Evolutionary conservation across 1,140 invertebrate genomes (phyloP), one percentile per base, ranked within the genome.

Genomic region (Sycophaga agraensis): DNA sequence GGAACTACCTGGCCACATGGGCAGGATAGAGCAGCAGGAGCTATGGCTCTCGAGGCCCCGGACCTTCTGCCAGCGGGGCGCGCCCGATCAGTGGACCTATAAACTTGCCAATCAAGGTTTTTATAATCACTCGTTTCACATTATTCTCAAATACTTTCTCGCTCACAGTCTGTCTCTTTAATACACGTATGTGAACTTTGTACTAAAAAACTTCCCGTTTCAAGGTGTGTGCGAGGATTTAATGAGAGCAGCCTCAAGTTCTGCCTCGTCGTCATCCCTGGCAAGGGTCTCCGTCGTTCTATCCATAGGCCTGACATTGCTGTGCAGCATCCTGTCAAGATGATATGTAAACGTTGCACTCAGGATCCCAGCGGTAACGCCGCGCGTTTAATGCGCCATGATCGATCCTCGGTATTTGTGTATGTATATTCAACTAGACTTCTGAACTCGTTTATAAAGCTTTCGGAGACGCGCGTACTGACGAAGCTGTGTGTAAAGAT

Each of bases 181-280:
- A n/a, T n/a, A n/a, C n/a, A n/a, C n/a, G n/a, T n/a, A n/a, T n/a
- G n/a, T n/a, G n/a, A n/a, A n/a, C n/a, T n/a, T n/a, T n/a, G n/a
- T n/a, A n/a, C n/a, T n/a, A n/a, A n/a, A n/a, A n/a, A 31, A 31
- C 11, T 4, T 57, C n/a, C 11, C 42, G 19, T 37, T 65, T 55
- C 14, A 62, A 80, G 79, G 78, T 60, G 67, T 76, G 11, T 81
- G 79, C 54, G 73, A 79, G 56, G 77, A 80, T 43, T 57, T 80
- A 46, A 76, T 73, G 61, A 77, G 73, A 50, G 76, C 76, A 48
- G 75, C 74, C 37, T 75, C 77, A 9, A 79, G 74, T 45, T 71
- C 75, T 21, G 76, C 74, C 1, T 73, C 76, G 21, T 70, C 74
- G n/a, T 72, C 75, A 43, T 74, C 73, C 4, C 48, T 73, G 31